phyloP scores from a whole-genome alignment of 2,888 invertebrate species.

The Caenorhabditis imperialis region DNA sequence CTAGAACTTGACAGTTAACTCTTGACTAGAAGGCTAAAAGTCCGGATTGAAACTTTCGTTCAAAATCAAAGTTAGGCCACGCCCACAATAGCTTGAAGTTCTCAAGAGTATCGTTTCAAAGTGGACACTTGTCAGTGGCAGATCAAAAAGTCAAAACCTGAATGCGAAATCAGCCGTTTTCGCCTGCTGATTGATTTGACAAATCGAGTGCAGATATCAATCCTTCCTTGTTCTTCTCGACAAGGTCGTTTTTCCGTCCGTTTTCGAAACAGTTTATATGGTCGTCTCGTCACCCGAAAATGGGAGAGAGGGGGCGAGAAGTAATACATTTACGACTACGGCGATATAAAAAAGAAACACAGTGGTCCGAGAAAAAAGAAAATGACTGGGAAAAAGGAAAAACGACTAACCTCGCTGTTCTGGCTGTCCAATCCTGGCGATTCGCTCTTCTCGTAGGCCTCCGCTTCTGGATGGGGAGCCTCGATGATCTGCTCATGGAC shows the following conservation, averaged over 20 bases:
- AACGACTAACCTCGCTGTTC: constrained; percentile 61
- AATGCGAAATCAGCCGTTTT: constrained; percentile 13
- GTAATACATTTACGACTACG: not conserved
- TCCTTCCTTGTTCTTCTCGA: constrained; percentile 10
- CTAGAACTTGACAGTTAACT: too few relatives aligned
- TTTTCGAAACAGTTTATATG: constrained; percentile 26
- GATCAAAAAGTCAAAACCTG: too few relatives aligned
- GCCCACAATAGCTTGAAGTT: too few relatives aligned
- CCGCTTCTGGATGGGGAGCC: constrained; percentile 18
- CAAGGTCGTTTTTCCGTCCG: constrained; percentile 29
- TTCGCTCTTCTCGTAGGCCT: constrained; percentile 50
- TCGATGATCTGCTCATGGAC: constrained; percentile 6
- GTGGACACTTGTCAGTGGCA: too few relatives aligned
- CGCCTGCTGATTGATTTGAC: not conserved
- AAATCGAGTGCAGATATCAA: constrained; percentile 10
- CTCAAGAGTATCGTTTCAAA: too few relatives aligned
- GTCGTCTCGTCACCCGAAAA: not conserved
- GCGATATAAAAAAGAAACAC: not conserved
- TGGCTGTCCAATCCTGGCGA: constrained; percentile 65
- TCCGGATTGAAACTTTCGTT: too few relatives aligned
- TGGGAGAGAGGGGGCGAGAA: not conserved
- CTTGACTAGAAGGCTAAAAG: too few relatives aligned
- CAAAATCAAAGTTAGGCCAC: too few relatives aligned
- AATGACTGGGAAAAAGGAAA: not conserved
- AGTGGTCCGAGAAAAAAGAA: constrained; percentile 23